Evolutionary conservation across 2,888 invertebrate genomes (phyloP).

Genomic region (Heteromurus nitidus): DNA sequence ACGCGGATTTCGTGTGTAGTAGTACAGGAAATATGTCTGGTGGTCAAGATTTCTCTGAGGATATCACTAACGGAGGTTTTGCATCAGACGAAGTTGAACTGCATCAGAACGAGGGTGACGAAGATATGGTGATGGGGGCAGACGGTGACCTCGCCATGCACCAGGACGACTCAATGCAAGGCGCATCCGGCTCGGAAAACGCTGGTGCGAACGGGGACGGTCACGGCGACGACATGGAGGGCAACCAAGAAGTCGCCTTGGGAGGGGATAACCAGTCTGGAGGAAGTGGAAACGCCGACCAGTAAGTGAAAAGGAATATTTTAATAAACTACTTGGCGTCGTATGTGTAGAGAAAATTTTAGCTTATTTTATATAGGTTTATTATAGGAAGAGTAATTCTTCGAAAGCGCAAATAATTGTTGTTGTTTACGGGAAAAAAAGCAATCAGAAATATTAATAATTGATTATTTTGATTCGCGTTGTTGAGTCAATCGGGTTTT

Average conservation of each 20-base stretch:
- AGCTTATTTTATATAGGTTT: too few relatives aligned
- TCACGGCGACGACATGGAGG: constrained; percentile 74
- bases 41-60: constrained; percentile 73
- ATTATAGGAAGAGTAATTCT: too few relatives aligned
- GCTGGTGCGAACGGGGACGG: constrained; percentile 62
- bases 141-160: constrained; percentile 68
- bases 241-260: constrained; percentile 83
- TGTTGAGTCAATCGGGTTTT: constrained; percentile 14
- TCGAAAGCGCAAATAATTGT: too few relatives aligned
- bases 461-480: constrained; percentile 8
- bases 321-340: too few relatives aligned
- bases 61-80: constrained; percentile 72
- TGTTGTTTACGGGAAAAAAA: too few relatives aligned
- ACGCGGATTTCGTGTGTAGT: background rate
- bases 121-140: constrained; percentile 68
- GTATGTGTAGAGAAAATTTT: too few relatives aligned
- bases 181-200: constrained; percentile 53
- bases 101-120: constrained; percentile 69
- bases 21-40: constrained; percentile 46
- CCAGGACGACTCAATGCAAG: constrained; percentile 72
- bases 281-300: constrained; percentile 85
- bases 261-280: constrained; percentile 80
- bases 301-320: constrained; percentile 73
- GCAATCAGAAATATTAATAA: background rate
- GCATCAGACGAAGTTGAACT: constrained; percentile 67